phyloP scores from a whole-genome alignment of 2,888 invertebrate species.

The Timema podura region DNA sequence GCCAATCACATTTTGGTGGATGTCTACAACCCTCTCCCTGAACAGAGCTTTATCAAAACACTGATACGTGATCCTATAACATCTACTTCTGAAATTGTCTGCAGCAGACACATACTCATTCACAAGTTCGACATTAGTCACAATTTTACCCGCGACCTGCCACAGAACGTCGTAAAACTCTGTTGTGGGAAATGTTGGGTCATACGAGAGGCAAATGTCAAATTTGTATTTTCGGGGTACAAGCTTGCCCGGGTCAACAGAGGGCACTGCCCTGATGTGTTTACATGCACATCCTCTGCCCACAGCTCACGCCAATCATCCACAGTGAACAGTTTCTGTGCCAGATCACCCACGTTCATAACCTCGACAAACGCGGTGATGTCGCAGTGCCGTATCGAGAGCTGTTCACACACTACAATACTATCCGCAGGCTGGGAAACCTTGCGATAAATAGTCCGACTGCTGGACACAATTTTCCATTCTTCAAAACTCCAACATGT shows the following conservation, averaged over 20 bases:
- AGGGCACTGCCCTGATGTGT: constrained; percentile 6
- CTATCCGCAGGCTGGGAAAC: too few species aligned
- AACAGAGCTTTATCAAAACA: constrained; percentile 42
- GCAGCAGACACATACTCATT: constrained; percentile 38
- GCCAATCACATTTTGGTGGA: constrained; percentile 42
- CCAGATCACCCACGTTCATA: constrained; percentile 24
- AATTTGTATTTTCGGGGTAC: constrained; percentile 38
- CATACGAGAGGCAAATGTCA: constrained; percentile 41
- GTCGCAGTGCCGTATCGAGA: too few species aligned
- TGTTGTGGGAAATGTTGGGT: constrained; percentile 20
- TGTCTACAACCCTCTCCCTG: constrained; percentile 40
- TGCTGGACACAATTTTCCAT: too few species aligned
- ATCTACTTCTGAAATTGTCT: constrained; percentile 37
- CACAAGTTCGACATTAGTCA: constrained; percentile 40
- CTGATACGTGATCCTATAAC: constrained; percentile 43
- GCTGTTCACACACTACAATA: too few species aligned
- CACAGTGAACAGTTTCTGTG: constrained; percentile 25
- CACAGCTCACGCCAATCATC: constrained; percentile 34
- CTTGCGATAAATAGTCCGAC: too few species aligned
- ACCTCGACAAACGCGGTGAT: constrained; percentile 5
- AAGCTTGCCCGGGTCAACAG: constrained; percentile 26
- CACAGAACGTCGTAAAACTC: constrained; percentile 40
- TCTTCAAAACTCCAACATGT: too few species aligned
- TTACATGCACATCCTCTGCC: constrained; percentile 19
- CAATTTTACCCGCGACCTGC: constrained; percentile 41